Evolutionary conservation across 2,888 invertebrate species (phyloP).

Genomic region (Sturmia bella): DNA sequence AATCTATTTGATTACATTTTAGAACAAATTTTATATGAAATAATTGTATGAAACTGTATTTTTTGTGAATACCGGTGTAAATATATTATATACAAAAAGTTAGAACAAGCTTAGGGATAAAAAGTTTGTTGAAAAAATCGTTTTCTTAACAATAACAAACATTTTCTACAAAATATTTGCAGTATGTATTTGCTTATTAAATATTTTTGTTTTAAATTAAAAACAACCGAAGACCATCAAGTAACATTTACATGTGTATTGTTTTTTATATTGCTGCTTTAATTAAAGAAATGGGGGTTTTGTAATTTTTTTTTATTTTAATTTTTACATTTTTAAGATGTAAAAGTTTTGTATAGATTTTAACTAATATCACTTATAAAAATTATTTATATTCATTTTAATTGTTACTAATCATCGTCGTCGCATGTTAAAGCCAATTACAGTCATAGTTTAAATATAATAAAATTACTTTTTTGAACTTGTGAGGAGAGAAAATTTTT

Average conservation of each 20-base stretch:
- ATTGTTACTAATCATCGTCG: slow-evolving; percentile 17
- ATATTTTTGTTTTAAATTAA: too few species aligned
- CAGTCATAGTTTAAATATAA: slow-evolving; percentile 38
- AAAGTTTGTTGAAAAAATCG: too few species aligned
- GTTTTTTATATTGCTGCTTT: slow-evolving; percentile 20
- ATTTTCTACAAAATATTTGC: too few species aligned
- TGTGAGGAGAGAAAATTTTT: slow-evolving; percentile 45
- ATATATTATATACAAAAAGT: too few species aligned
- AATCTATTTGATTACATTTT: too few species aligned
- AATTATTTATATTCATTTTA: slow-evolving; percentile 48
- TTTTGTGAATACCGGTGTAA: too few species aligned
- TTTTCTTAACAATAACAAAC: too few species aligned
- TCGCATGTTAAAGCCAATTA: slow-evolving; percentile 49
- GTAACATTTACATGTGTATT: not conserved
- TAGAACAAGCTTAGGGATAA: too few species aligned
- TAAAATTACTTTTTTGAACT: slow-evolving; percentile 60
- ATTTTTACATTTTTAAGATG: slow-evolving; percentile 13
- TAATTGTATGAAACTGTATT: too few species aligned
- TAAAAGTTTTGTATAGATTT: slow-evolving; percentile 68
- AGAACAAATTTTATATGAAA: too few species aligned
- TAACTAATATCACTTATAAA: slow-evolving; percentile 69
- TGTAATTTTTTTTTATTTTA: slow-evolving; percentile 9
- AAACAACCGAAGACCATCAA: not conserved
- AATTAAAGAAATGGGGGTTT: slow-evolving; percentile 31
- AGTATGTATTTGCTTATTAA: too few species aligned